Percentiles rank a stretch among this genome's conserved stretches.
Conservation (phyloP, 2,113 vertebrate species). For the Myotis davidii region DNA sequence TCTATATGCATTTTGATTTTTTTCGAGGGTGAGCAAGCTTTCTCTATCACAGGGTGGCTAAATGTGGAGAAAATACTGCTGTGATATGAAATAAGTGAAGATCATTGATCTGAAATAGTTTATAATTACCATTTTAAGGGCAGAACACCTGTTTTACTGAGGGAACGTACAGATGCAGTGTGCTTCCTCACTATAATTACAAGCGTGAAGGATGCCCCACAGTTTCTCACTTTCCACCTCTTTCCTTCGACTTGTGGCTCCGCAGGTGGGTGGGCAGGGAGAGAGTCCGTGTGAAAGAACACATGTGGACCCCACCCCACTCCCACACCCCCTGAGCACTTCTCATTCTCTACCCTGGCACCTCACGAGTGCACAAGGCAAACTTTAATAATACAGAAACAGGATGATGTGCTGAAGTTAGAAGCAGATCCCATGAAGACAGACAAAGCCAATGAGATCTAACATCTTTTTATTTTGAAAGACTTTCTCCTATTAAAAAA, state of each 20-base stretch:
- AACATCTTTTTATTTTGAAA: background rate
- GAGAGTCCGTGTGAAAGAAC: background rate
- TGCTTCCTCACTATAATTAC: constrained; percentile 56
- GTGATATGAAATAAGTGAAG: constrained; percentile 69
- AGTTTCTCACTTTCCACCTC: constrained; percentile 45
- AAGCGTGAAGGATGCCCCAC: constrained; percentile 50
- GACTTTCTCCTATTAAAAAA: background rate
- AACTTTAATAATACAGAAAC: fast-evolving
- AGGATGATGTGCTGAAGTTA: background rate
- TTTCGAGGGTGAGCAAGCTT: constrained; percentile 69
- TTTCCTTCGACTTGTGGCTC: constrained; percentile 9
- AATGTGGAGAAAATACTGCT: constrained; percentile 44
- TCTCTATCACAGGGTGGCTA: constrained; percentile 67
- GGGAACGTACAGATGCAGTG: constrained; percentile 50
- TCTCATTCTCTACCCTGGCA: background rate
- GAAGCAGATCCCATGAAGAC: background rate
- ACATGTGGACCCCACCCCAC: fast-evolving
- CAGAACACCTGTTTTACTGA: constrained; percentile 79
- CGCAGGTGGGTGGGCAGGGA: background rate
- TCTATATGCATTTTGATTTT: constrained; percentile 55
- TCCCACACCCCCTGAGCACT: fast-evolving
- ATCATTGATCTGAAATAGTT: constrained; percentile 77
- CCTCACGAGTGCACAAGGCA: background rate
- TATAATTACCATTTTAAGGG: constrained; percentile 78
- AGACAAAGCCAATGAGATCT: background rate